phyloP scores from a whole-genome alignment of 2,797 vertebrate genomes.

The Margarornis squamiger region DNA sequence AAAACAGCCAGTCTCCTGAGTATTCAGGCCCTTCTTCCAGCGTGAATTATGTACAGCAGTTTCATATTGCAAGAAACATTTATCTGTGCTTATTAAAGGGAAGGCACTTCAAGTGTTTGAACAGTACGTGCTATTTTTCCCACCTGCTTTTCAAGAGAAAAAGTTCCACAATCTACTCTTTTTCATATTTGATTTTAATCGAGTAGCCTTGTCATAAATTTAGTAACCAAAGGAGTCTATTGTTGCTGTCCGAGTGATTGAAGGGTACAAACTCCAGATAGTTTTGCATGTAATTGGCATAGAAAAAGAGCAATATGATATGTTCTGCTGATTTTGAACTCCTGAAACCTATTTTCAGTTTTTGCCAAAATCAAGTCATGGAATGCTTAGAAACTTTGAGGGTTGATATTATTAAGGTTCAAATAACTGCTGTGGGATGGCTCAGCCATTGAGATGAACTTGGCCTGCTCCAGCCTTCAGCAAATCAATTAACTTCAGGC shows the following conservation, averaged over 20 bases:
- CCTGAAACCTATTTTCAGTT: not conserved
- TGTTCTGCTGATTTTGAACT: not conserved
- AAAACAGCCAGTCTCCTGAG: not conserved
- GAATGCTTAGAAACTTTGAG: not conserved
- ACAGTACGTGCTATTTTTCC: not conserved
- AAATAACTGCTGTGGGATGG: not conserved
- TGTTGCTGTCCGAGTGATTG: not conserved
- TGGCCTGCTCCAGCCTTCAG: not conserved
- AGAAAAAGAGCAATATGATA: not conserved
- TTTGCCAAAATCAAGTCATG: not conserved
- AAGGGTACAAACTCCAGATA: not conserved
- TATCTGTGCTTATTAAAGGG: not conserved
- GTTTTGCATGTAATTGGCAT: not conserved
- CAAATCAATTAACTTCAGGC: not conserved
- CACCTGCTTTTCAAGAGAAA: not conserved
- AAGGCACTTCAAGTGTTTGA: not conserved
- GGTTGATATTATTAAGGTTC: not conserved
- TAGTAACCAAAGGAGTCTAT: not conserved
- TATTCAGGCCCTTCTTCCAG: not conserved
- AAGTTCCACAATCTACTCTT: not conserved
- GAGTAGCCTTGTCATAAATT: not conserved
- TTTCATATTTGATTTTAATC: not conserved
- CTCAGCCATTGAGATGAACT: not conserved
- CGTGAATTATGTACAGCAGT: not conserved
- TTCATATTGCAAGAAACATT: not conserved